Evolutionary conservation across 1,140 invertebrate genomes (phyloP), one percentile per base, ranked within the genome.

Genomic region (Orius insidiosus): DNA sequence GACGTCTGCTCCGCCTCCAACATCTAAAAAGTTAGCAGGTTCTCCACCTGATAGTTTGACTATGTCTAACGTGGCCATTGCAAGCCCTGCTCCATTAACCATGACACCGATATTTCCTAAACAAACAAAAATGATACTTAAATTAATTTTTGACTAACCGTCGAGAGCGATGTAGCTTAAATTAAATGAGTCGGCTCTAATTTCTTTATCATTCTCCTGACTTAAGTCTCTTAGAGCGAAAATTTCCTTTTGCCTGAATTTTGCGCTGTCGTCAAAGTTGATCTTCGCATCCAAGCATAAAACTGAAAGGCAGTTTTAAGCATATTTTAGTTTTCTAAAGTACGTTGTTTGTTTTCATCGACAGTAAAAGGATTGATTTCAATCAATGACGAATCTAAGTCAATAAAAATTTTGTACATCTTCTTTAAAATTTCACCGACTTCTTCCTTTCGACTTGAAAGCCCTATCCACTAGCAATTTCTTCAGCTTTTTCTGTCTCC

Each of bases 221-320:
- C 72, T 73, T 9, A 67, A 66, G 58, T 86, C 78, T 56, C 88
- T 83, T 62, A 88, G 64, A 19, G 68, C 71, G 66, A 93, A 93
- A 46, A 94, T 77, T 34, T 84, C 76, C 58, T 85, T 76, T 54
- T 97, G 95, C 47, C 94, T 70, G 57, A 88, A 98, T 53, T 79
- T 69, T 1, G 95, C 93, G 71, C 96, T 97, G 60, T 98, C 93
- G 66, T 98, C 95, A 68, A 98, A 97, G 53, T 87, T 84, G 49
- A 90, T 76, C 70, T 98, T 98, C n/a, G 95, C 94, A 77, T 98
- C 95, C 47, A 98, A 90, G 24, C 88, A 85, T 41, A 96, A 78
- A 8, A 98, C 90, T 68, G 19, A 9, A 43, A 40, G 16, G n/a
- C n/a, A n/a, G n/a, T n/a, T n/a, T n/a, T n/a, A n/a, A n/a, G n/a